Percentiles rank a stretch among this genome's conserved stretches.
phyloP scores from a whole-genome alignment of 2,113 vertebrate species.

The Lepus americanus region DNA sequence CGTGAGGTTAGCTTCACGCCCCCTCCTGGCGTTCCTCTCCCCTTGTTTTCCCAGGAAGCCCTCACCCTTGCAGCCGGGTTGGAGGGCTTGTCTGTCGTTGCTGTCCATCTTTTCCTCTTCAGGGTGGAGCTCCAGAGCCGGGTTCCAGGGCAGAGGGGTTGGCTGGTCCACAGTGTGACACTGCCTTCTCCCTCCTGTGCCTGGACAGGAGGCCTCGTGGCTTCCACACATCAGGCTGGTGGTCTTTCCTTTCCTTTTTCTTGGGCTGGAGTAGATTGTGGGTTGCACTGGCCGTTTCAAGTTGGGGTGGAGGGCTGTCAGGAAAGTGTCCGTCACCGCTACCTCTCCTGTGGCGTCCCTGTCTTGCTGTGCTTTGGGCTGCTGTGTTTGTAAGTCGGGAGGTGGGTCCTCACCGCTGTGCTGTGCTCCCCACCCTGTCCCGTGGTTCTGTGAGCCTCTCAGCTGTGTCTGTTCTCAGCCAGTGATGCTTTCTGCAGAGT shows the following conservation, averaged over 20 bases:
- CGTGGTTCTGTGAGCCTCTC: background rate
- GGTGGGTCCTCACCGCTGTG: background rate
- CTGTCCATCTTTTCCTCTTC: background rate
- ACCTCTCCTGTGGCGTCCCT: background rate
- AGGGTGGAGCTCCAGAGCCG: background rate
- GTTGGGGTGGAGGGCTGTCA: background rate
- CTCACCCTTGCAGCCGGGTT: background rate
- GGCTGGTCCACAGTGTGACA: fast-evolving
- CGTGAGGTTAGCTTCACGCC: background rate
- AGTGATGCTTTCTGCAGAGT: background rate
- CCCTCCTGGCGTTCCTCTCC: background rate
- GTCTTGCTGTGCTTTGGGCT: background rate
- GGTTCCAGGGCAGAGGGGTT: background rate
- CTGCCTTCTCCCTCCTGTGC: background rate
- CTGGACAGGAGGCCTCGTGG: background rate
- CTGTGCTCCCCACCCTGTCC: too few species aligned
- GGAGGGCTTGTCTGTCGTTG: background rate
- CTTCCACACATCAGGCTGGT: too few species aligned
- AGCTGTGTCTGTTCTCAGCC: background rate
- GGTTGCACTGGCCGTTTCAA: too few species aligned
- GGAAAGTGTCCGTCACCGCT: background rate
- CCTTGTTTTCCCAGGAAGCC: background rate
- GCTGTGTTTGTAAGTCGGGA: background rate
- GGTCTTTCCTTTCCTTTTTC: background rate
- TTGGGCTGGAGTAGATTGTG: background rate